These are phyloP conservation scores for Vidua chalybeata DNA, from an alignment of 2,113 vertebrate species.

Conservation along the genomic window DNA sequence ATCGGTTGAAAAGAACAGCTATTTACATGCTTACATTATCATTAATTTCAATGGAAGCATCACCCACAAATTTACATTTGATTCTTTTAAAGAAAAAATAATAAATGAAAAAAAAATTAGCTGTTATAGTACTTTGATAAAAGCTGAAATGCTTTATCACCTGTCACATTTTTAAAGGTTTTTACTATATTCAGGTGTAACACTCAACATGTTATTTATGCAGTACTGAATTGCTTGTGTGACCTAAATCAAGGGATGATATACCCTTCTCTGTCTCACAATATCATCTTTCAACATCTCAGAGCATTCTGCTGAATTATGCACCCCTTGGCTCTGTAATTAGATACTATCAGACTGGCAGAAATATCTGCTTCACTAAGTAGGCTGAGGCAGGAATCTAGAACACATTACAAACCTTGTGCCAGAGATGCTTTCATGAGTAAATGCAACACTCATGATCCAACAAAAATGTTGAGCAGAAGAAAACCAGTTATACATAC, in stretches of 20 bases:
- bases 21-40: background rate
- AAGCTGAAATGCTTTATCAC: background rate
- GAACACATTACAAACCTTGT: background rate
- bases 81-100: background rate
- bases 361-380: constrained; percentile 3
- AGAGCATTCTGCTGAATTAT: constrained; percentile 25
- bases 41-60: background rate
- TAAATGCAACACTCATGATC: background rate
- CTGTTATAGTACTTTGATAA: background rate
- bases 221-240: background rate
- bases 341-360: constrained; percentile 3
- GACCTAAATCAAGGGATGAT: constrained; percentile 44
- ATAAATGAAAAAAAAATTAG: background rate
- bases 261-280: constrained; percentile 24
- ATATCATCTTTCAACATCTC: constrained; percentile 54
- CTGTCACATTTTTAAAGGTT: background rate
- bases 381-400: background rate
- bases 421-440: background rate
- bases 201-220: background rate
- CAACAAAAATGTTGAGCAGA: background rate
- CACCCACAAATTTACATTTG: background rate
- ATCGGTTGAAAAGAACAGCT: background rate
- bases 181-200: background rate
- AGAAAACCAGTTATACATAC: background rate
- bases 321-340: constrained; percentile 31